These are phyloP conservation scores for Cerceris rybyensis DNA, from an alignment of 2,888 invertebrate species.

Conservation along the genomic window DNA sequence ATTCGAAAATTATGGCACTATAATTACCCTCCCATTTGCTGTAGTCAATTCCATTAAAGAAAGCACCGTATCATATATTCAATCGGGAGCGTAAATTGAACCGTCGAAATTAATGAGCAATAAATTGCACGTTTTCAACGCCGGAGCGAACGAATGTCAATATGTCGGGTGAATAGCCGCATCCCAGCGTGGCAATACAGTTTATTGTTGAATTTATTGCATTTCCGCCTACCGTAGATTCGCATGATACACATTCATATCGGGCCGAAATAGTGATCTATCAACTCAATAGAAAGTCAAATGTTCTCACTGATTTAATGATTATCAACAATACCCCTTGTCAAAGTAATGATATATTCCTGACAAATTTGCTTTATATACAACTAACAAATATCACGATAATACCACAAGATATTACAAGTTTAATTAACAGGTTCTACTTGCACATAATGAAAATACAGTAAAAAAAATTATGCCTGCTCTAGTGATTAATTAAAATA, in stretches of 20 bases:
- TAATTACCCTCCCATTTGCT: constrained; percentile 30
- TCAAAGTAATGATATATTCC: background rate
- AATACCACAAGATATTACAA: background rate
- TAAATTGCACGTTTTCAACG: constrained; percentile 54
- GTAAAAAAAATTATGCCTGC: constrained; percentile 32
- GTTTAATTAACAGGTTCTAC: background rate
- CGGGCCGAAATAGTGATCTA: constrained; percentile 53
- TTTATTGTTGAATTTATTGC: constrained; percentile 62
- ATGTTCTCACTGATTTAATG: constrained; percentile 33
- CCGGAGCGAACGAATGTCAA: constrained; percentile 52
- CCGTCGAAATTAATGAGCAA: constrained; percentile 56
- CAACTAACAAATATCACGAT: constrained; percentile 12
- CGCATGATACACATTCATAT: constrained; percentile 41
- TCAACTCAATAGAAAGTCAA: constrained; percentile 51
- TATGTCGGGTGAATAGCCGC: constrained; percentile 51
- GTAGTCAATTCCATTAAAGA: constrained; percentile 45
- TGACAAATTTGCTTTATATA: constrained; percentile 10
- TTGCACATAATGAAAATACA: constrained; percentile 5
- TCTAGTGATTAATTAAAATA: constrained; percentile 39
- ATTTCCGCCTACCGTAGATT: constrained; percentile 35
- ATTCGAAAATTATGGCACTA: constrained; percentile 38
- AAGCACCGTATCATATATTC: constrained; percentile 46
- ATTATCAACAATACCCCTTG: constrained; percentile 35
- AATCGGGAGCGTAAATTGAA: constrained; percentile 45
- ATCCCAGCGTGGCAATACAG: constrained; percentile 43